Evolutionary conservation across 2,797 vertebrate species (phyloP).

Genomic region (Hyperoplus immaculatus): DNA sequence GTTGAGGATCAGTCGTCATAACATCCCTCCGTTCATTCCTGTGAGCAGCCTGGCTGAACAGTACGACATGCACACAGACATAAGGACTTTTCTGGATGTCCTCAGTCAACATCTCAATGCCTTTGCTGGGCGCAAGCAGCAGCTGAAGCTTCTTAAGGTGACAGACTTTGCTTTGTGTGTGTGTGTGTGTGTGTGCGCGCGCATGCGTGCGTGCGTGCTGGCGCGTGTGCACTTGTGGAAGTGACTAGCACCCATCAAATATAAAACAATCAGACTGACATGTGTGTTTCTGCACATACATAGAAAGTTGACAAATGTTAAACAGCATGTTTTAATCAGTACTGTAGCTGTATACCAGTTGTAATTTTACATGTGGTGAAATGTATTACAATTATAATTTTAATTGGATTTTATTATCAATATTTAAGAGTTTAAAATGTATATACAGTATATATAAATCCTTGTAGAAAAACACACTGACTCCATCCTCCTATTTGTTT

Average conservation of each 20-base stretch:
- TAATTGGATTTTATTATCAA: not conserved
- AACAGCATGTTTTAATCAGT: not conserved
- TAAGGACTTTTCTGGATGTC: conserved; percentile 83
- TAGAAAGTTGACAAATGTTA: not conserved
- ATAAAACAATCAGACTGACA: not conserved
- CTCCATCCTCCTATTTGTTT: conserved; percentile 3
- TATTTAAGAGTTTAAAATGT: not conserved
- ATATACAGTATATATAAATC: no score
- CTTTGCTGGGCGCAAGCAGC: conserved; percentile 88
- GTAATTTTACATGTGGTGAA: not conserved
- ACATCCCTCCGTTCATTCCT: conserved; percentile 90
- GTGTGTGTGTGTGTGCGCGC: not conserved
- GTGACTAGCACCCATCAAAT: not conserved
- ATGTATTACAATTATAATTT: not conserved
- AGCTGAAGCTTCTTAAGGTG: conserved; percentile 90
- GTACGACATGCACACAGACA: conserved; percentile 80
- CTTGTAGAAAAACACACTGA: not conserved
- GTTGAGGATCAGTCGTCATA: conserved; percentile 85
- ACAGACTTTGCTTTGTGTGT: not conserved
- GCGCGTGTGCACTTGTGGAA: not conserved
- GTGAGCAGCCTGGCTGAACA: conserved; percentile 82
- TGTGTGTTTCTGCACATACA: not conserved
- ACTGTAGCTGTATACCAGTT: not conserved
- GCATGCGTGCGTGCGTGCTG: no score
- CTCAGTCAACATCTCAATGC: conserved; percentile 89